Percentiles rank a stretch among this genome's conserved stretches.
These are phyloP conservation scores for Atta colombica DNA, from an alignment of 1,140 invertebrate genomes.

Conservation along the genomic window DNA sequence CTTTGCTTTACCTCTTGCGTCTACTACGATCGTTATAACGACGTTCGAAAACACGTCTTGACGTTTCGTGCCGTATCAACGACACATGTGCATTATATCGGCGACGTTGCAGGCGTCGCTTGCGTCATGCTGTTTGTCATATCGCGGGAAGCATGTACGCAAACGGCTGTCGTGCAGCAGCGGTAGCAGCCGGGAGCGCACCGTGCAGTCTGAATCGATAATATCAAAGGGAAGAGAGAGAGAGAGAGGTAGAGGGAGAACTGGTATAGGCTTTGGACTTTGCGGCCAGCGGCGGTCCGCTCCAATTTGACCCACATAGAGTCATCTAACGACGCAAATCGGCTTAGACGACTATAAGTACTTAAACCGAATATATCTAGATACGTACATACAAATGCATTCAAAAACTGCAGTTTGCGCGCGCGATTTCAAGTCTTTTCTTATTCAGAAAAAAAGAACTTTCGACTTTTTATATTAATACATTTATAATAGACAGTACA, in stretches of 20 bases:
- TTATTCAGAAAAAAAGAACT: background rate
- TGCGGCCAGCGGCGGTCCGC: background rate
- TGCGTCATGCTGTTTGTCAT: slow-evolving; percentile 76
- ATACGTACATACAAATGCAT: background rate
- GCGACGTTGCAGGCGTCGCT: slow-evolving; percentile 58
- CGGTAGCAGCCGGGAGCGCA: slow-evolving; percentile 53
- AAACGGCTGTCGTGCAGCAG: slow-evolving; percentile 74
- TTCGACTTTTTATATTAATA: background rate
- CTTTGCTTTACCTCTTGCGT: slow-evolving; percentile 6
- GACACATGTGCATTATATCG: slow-evolving; percentile 62
- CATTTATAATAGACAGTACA: background rate
- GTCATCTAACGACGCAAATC: slow-evolving; percentile 29
- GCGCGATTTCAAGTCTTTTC: background rate
- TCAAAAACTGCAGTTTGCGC: background rate
- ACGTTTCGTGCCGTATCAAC: slow-evolving; percentile 74
- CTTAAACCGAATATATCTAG: background rate
- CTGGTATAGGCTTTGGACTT: slow-evolving; percentile 41
- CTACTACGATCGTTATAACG: slow-evolving; percentile 24
- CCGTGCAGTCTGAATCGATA: slow-evolving; percentile 68
- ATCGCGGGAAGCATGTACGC: slow-evolving; percentile 72
- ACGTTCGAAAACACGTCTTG: slow-evolving; percentile 62
- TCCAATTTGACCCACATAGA: slow-evolving; percentile 65
- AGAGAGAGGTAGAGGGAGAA: background rate
- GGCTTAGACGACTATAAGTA: background rate
- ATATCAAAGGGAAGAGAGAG: slow-evolving; percentile 64